Conservation (phyloP, 2,113 vertebrate genomes). For the Spilogale gracilis region DNA sequence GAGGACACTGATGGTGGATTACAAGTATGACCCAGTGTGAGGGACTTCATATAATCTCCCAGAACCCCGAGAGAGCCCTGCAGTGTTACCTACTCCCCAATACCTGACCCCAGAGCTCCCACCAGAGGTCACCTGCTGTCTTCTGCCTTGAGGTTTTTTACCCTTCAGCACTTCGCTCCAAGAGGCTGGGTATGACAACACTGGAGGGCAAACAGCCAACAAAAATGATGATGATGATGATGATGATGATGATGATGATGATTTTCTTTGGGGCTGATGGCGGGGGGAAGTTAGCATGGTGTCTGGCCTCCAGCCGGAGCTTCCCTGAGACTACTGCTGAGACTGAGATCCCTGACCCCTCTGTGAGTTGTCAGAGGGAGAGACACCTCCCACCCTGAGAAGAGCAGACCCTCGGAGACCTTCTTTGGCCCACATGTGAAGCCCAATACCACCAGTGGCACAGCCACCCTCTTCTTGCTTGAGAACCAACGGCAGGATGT, state of each 20-base stretch:
- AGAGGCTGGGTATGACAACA: accelerated
- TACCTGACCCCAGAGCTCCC: neutral
- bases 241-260: too few species aligned
- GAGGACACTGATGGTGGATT: accelerated
- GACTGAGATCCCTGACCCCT: neutral
- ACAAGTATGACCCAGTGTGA: neutral
- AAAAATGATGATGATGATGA: too few species aligned
- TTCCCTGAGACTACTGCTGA: accelerated
- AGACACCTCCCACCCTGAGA: neutral
- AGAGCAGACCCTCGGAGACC: neutral
- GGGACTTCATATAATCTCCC: accelerated
- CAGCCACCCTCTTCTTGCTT: neutral
- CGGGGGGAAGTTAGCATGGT: neutral
- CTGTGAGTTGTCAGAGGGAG: accelerated
- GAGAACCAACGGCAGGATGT: slow-evolving; percentile 17
- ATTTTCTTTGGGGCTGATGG: neutral
- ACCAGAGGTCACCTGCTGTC: neutral
- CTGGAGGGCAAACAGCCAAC: neutral
- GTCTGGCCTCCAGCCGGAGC: neutral
- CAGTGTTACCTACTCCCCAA: accelerated
- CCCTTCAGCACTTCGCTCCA: neutral
- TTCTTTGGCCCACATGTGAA: neutral
- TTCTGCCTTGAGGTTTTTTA: neutral
- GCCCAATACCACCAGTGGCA: neutral
- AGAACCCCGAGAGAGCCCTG: neutral